Evolutionary conservation across 1,140 invertebrate species (phyloP), one percentile per base, ranked within the genome.

Genomic region (Fopius arisanus): DNA sequence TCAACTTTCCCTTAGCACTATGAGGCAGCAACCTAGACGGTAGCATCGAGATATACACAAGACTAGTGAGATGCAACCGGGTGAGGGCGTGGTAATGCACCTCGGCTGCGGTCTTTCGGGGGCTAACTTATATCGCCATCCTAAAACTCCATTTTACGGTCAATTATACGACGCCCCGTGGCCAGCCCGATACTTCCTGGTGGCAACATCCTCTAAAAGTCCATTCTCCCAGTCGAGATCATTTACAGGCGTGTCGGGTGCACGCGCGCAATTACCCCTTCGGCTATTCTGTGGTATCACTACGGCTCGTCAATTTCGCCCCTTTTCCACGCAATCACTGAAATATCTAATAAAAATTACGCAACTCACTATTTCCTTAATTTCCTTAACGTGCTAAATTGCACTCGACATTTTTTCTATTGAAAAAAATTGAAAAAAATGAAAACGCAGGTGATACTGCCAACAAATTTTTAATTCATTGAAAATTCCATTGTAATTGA

Each of bases 141-240:
- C 71, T 72, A 68, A 28, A 76, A 76, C 37, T 73, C 70, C 65
- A 76, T 76, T 76, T 76, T 76, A 76, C 65, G 71, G 66, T 69
- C 70, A 76, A 76, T 76, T 76, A 76, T 70, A 70, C 67, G 67
- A 21, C 37, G 66, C 21, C 71, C 67, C 48, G 69, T 67, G 41
- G 54, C 23, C 19, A 59, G 54, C 6, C 23, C 21, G 23, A 59
- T 59, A 28, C 14, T 23, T 59, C 14, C 54, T 23, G 23, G 54
- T 59, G 54, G 23, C 10, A 14, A 28, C 7, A 23, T n/a, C 14
- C n/a, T 48, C 21, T 26, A 3, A 26, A 26, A 0, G 51, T 40
- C 65, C 31, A 19, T 26, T 51, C 19, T n/a, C 7, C 54, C 9
- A 26, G 54, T 28, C 9, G 23, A 28, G 23, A 59, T 12, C 4